phyloP scores from a whole-genome alignment of 2,113 vertebrate genomes.

The Pica pica region DNA sequence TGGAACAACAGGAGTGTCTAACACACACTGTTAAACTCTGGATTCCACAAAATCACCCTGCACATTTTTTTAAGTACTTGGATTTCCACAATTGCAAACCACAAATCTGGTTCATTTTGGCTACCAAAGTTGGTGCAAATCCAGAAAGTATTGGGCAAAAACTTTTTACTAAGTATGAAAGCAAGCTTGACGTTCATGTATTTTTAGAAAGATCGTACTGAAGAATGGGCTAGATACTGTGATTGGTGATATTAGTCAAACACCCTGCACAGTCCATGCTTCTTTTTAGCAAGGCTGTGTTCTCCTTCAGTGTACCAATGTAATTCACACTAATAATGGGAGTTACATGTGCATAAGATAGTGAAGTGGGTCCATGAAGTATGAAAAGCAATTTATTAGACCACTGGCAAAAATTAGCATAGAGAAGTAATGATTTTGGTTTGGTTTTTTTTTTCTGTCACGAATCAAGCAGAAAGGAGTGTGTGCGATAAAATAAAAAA shows the following conservation, averaged over 20 bases:
- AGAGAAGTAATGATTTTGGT: background rate
- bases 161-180: background rate
- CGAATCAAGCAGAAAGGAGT: background rate
- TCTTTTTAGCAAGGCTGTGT: background rate
- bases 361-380: background rate
- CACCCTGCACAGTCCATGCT: accelerated
- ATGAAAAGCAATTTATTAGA: background rate
- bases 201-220: background rate
- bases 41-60: background rate
- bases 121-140: background rate
- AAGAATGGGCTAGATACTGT: background rate
- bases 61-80: background rate
- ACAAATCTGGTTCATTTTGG: background rate
- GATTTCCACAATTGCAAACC: background rate
- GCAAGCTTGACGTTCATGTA: background rate
- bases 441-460: background rate
- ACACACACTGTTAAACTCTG: background rate
- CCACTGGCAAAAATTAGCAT: background rate
- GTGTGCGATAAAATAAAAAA: background rate
- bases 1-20: background rate
- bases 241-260: background rate
- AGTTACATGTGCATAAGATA: background rate
- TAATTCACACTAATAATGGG: background rate
- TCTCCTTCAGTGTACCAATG: background rate
- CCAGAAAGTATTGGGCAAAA: background rate